Percentiles rank a stretch among this genome's conserved stretches.
Conservation (phyloP, 2,888 invertebrate species). For the Melolontha melolontha region DNA sequence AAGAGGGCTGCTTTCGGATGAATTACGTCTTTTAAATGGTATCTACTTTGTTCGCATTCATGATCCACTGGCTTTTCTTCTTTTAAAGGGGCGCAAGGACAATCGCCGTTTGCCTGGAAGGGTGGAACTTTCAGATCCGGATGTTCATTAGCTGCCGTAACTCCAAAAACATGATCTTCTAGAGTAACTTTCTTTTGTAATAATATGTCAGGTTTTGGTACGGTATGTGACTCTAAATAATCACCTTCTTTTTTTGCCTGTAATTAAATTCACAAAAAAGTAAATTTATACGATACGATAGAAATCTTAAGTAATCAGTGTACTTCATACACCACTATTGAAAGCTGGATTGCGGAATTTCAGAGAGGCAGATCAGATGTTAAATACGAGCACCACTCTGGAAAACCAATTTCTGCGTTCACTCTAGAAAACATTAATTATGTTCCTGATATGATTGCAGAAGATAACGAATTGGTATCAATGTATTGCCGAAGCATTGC, state of each 20-base stretch:
- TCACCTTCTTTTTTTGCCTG: slow-evolving; percentile 51
- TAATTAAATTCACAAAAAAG: neutral
- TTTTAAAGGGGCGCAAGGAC: slow-evolving; percentile 25
- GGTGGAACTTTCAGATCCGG: slow-evolving; percentile 55
- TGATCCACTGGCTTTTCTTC: slow-evolving; percentile 16
- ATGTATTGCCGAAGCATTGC: no score
- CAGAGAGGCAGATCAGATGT: no score
- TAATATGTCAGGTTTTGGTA: slow-evolving; percentile 54
- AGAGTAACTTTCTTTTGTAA: slow-evolving; percentile 48
- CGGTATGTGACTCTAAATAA: slow-evolving; percentile 52
- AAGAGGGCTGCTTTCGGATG: slow-evolving; percentile 23
- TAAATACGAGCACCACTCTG: no score
- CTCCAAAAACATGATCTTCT: slow-evolving; percentile 53
- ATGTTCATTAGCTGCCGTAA: slow-evolving; percentile 50
- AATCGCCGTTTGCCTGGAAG: slow-evolving; percentile 36
- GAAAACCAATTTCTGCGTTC: no score
- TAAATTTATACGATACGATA: no score
- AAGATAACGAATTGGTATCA: no score
- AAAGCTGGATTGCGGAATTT: no score
- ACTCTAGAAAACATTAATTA: no score
- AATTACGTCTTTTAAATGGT: slow-evolving; percentile 43
- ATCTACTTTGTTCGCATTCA: slow-evolving; percentile 46
- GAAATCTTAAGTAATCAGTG: no score
- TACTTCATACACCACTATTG: no score
- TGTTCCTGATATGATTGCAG: no score